phyloP scores from a whole-genome alignment of 2,797 vertebrate species.

The Geotria australis region DNA sequence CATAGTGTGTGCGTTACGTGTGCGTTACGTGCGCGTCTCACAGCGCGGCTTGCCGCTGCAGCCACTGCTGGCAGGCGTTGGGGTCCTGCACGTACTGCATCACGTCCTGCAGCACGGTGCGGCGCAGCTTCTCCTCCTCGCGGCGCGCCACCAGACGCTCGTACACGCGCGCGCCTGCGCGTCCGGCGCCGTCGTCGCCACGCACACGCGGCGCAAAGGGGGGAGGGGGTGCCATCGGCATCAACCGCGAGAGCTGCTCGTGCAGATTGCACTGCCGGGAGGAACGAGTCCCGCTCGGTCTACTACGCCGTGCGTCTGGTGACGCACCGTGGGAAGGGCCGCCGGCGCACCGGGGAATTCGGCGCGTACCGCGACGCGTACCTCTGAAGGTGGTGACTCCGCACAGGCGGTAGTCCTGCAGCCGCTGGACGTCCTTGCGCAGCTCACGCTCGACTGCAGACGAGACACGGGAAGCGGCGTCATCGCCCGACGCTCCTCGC shows the following conservation, averaged over 20 bases:
- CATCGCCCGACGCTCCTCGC: too few relatives aligned
- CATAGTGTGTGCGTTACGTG: neutral
- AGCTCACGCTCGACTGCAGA: constrained; percentile 81
- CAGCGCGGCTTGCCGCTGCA: constrained; percentile 84
- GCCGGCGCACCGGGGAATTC: neutral
- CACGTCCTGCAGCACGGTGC: constrained; percentile 68
- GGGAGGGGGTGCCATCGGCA: too few relatives aligned
- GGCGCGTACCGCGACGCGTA: constrained; percentile 30
- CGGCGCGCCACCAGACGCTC: constrained; percentile 48
- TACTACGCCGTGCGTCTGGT: too few relatives aligned
- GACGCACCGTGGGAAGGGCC: neutral
- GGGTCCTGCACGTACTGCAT: constrained; percentile 89
- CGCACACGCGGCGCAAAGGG: too few relatives aligned
- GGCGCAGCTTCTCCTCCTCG: constrained; percentile 60
- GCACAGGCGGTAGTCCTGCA: constrained; percentile 69
- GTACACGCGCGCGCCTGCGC: constrained; percentile 52
- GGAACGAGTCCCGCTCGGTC: too few relatives aligned
- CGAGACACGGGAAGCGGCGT: neutral
- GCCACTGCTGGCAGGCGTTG: constrained; percentile 86
- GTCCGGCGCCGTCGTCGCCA: too few relatives aligned
- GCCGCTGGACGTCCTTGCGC: constrained; percentile 47
- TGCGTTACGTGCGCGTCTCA: constrained; percentile 8
- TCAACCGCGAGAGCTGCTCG: too few relatives aligned
- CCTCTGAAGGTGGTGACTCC: constrained; percentile 88
- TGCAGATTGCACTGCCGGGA: too few relatives aligned